Conservation (phyloP, 1,140 invertebrate species). For the Cotesia typhae region DNA sequence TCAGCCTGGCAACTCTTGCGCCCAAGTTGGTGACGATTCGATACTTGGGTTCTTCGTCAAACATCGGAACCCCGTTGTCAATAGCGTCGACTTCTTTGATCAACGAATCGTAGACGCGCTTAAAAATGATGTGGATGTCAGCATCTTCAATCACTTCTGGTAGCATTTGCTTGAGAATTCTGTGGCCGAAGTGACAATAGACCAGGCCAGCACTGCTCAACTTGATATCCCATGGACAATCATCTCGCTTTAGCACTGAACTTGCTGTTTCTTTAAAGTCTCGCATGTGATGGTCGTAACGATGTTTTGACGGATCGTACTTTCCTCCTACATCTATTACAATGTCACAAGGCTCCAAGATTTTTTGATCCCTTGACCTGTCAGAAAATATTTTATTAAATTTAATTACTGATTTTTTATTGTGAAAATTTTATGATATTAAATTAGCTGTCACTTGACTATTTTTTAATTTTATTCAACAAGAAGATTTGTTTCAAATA, state of each 20-base stretch:
- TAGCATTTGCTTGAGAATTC: conserved; percentile 74
- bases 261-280: conserved; percentile 73
- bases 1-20: conserved; percentile 78
- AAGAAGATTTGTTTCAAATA: too few relatives aligned
- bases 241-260: conserved; percentile 65
- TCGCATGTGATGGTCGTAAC: conserved; percentile 98
- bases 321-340: conserved; percentile 96
- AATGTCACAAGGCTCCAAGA: conserved; percentile 88
- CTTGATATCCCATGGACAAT: conserved; percentile 71
- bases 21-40: conserved; percentile 71
- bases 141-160: conserved; percentile 63
- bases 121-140: conserved; percentile 74
- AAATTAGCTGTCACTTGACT: too few relatives aligned
- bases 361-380: conserved; percentile 69
- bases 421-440: background rate
- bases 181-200: conserved; percentile 89
- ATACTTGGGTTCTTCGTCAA: conserved; percentile 73
- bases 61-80: conserved; percentile 92
- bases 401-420: conserved; percentile 14
- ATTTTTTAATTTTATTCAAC: too few relatives aligned
- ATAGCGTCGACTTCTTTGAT: conserved; percentile 96
- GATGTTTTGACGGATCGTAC: conserved; percentile 79
- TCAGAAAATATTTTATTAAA: conserved; percentile 49
- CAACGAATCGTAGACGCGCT: conserved; percentile 88
- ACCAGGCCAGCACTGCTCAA: conserved; percentile 95